Evolutionary conservation across 2,113 vertebrate genomes (phyloP).

Genomic region (Eidolon helvum): DNA sequence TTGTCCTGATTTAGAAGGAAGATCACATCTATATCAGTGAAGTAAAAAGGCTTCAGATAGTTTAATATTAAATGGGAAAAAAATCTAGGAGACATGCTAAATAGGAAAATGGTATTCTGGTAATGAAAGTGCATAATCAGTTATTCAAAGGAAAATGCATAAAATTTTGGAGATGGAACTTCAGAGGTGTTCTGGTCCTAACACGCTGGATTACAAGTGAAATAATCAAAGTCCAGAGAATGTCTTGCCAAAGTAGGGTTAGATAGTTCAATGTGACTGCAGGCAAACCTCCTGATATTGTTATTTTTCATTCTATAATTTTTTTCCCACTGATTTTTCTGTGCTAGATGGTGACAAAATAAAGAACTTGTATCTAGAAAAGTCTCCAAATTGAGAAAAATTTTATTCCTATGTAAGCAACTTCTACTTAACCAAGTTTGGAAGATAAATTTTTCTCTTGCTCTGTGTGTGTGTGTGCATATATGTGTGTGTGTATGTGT

Average conservation of each 20-base stretch:
- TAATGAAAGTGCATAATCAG: background rate
- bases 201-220: background rate
- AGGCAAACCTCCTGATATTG: rapidly evolving
- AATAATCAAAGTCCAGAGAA: background rate
- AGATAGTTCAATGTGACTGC: rapidly evolving
- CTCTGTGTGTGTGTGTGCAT: background rate
- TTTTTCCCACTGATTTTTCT: background rate
- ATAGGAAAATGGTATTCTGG: background rate
- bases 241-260: too few species aligned
- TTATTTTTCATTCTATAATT: background rate
- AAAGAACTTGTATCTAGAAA: background rate
- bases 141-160: background rate
- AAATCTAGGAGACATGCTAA: background rate
- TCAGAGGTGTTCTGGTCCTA: background rate
- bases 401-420: background rate
- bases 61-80: background rate
- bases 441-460: background rate
- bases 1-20: background rate
- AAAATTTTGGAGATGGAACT: background rate
- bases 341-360: background rate
- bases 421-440: background rate
- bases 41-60: background rate
- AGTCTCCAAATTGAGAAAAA: background rate
- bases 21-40: background rate
- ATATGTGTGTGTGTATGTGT: background rate